Conservation (phyloP, 1,140 invertebrate genomes). For the Notospermus geniculatus region DNA sequence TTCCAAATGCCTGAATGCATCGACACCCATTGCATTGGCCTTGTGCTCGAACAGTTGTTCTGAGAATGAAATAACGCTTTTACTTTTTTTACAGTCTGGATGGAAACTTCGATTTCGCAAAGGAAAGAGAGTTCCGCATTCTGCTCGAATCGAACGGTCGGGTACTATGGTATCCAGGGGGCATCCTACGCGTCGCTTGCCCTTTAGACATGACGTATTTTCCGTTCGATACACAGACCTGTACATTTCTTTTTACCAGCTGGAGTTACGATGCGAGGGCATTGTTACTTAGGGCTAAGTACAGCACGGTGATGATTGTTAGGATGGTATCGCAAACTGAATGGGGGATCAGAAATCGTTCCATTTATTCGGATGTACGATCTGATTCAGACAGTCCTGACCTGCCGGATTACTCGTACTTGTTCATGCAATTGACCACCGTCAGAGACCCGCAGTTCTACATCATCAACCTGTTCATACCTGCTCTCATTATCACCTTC, state of each 20-base stretch:
- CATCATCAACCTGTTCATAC: constrained; percentile 63
- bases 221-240: constrained; percentile 88
- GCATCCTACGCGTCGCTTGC: constrained; percentile 95
- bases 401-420: not conserved
- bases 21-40: too few relatives aligned
- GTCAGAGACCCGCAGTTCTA: constrained; percentile 43
- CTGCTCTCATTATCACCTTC: constrained; percentile 62
- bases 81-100: too few relatives aligned
- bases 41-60: too few relatives aligned
- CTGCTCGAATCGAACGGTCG: constrained; percentile 77
- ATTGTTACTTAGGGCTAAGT: not conserved
- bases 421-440: too few relatives aligned
- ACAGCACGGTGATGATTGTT: not conserved
- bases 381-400: not conserved
- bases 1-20: too few relatives aligned
- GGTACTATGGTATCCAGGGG: constrained; percentile 92
- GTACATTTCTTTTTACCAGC: constrained; percentile 94
- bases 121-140: not conserved
- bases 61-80: too few relatives aligned
- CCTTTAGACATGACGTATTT: constrained; percentile 65
- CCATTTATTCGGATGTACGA: not conserved
- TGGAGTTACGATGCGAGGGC: constrained; percentile 75
- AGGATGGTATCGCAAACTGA: not conserved
- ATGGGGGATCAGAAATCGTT: not conserved
- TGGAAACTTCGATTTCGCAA: too few relatives aligned